phyloP scores from a whole-genome alignment of 2,888 invertebrate species.

The Caenorhabditis sp. region DNA sequence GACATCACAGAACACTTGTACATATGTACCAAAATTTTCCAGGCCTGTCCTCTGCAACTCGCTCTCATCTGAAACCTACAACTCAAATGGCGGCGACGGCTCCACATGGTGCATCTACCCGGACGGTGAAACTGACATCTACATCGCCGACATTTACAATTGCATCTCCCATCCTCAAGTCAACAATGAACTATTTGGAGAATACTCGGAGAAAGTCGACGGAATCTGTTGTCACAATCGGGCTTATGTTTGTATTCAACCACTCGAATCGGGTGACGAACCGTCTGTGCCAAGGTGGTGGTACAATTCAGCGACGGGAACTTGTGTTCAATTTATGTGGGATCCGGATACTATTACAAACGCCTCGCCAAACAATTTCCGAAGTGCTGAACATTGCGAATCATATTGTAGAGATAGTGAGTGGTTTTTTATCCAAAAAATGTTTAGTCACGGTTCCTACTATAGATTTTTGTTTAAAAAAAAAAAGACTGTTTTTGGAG shows the following conservation, averaged over 20 bases:
- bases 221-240: slow-evolving; percentile 68
- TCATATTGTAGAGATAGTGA: slow-evolving; percentile 64
- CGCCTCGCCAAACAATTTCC: slow-evolving; percentile 67
- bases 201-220: slow-evolving; percentile 63
- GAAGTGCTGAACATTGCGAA: slow-evolving; percentile 66
- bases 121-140: slow-evolving; percentile 63
- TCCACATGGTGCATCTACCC: slow-evolving; percentile 69
- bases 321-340: slow-evolving; percentile 67
- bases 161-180: slow-evolving; percentile 67
- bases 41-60: slow-evolving; percentile 66
- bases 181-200: slow-evolving; percentile 61
- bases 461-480: neutral
- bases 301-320: slow-evolving; percentile 67
- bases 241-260: slow-evolving; percentile 66
- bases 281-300: slow-evolving; percentile 68
- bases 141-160: slow-evolving; percentile 66
- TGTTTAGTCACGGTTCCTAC: too few relatives aligned
- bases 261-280: slow-evolving; percentile 65
- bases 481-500: neutral
- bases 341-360: slow-evolving; percentile 62
- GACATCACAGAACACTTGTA: too few relatives aligned
- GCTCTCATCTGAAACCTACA: slow-evolving; percentile 53
- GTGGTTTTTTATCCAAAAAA: slow-evolving; percentile 1
- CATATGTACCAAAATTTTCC: too few relatives aligned
- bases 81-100: slow-evolving; percentile 64